A percentile compares a stretch with the other conserved stretches of the same genome.
Conservation (phyloP, 1,140 invertebrate species). For the Drosophila mauritiana region DNA sequence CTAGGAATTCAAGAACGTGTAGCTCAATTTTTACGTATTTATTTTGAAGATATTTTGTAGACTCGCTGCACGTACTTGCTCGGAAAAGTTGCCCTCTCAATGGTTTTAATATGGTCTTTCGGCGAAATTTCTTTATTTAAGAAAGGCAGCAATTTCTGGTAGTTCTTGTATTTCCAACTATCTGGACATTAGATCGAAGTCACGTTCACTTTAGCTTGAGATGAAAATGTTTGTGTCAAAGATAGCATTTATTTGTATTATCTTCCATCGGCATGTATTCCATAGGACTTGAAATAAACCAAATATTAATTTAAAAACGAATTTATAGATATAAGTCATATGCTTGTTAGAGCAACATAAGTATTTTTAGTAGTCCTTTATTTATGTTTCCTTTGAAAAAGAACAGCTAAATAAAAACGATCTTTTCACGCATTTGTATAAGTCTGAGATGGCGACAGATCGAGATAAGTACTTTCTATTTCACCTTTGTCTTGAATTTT, state of each 20-base stretch:
- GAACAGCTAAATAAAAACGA: constrained; percentile 16
- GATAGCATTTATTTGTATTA: neutral
- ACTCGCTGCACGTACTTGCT: constrained; percentile 61
- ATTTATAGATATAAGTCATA: too few relatives aligned
- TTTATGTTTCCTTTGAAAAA: neutral
- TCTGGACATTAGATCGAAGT: constrained; percentile 54
- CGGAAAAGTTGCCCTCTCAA: constrained; percentile 54
- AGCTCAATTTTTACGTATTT: constrained; percentile 48
- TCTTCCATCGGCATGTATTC: too few relatives aligned
- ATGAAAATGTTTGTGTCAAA: neutral
- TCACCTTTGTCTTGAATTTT: constrained; percentile 63
- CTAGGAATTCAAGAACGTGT: constrained; percentile 64
- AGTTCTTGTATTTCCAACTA: constrained; percentile 29
- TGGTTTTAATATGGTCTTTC: constrained; percentile 50
- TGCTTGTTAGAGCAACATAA: too few relatives aligned
- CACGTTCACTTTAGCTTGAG: constrained; percentile 42
- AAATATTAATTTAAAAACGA: too few relatives aligned
- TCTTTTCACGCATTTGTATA: neutral
- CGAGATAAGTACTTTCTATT: constrained; percentile 50
- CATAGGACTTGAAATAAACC: too few relatives aligned
- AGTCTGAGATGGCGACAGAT: constrained; percentile 2
- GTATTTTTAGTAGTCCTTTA: too few relatives aligned
- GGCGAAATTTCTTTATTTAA: constrained; percentile 55
- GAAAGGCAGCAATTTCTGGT: constrained; percentile 52
- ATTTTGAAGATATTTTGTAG: constrained; percentile 6